Evolutionary conservation across 1,140 invertebrate species (phyloP).

Genomic region (Platyura marginata): DNA sequence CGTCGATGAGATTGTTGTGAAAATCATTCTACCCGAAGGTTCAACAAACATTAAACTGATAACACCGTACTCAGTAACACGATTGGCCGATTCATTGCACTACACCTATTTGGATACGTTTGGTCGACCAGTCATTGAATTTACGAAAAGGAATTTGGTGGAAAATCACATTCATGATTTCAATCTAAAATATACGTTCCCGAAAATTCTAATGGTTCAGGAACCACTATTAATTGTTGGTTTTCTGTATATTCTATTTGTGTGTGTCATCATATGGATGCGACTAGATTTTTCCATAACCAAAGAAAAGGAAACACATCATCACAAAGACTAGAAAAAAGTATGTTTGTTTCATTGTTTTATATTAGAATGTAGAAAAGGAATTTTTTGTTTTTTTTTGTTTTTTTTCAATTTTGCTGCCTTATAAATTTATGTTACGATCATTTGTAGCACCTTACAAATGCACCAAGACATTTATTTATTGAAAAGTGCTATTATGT

Average conservation of each 20-base stretch:
- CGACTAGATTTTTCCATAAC: constrained; percentile 87
- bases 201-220: constrained; percentile 67
- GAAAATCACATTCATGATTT: constrained; percentile 93
- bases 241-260: constrained; percentile 80
- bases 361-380: too few relatives aligned
- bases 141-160: constrained; percentile 78
- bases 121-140: constrained; percentile 74
- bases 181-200: constrained; percentile 74
- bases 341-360: too few relatives aligned
- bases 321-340: constrained; percentile 28
- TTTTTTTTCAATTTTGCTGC: not conserved
- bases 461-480: too few relatives aligned
- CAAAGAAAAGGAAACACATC: constrained; percentile 25
- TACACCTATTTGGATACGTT: constrained; percentile 92
- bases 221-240: constrained; percentile 79
- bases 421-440: not conserved
- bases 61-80: constrained; percentile 63
- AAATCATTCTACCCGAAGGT: constrained; percentile 90
- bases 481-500: too few relatives aligned
- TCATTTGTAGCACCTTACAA: not conserved
- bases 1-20: constrained; percentile 76
- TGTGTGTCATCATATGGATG: constrained; percentile 85
- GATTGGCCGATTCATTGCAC: constrained; percentile 56
- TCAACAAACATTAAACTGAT: constrained; percentile 61
- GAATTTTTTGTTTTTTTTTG: too few relatives aligned